phyloP scores from a whole-genome alignment of 2,888 invertebrate genomes.

The Encarsia formosa region DNA sequence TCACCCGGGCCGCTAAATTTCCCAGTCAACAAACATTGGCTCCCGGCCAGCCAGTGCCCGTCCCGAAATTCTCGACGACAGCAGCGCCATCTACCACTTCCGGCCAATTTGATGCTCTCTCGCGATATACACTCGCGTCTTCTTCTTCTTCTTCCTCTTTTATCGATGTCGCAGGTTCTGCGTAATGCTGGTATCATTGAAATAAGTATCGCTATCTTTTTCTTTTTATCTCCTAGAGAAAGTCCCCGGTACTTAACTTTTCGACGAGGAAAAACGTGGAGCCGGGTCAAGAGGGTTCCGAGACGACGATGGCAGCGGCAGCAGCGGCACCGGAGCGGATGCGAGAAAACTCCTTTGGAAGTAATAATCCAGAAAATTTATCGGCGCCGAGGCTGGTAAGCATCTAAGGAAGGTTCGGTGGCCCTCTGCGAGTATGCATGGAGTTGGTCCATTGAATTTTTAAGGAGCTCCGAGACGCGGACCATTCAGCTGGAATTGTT shows the following conservation, averaged over 20 bases:
- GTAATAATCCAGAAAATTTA: constrained; percentile 21
- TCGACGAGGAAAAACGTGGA: too few relatives aligned
- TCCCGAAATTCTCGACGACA: not conserved
- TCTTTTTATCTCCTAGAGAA: too few relatives aligned
- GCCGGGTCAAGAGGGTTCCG: too few relatives aligned
- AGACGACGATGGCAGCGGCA: too few relatives aligned
- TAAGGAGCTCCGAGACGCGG: not conserved
- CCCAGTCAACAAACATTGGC: constrained; percentile 50
- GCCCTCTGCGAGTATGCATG: not conserved
- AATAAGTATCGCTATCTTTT: too few relatives aligned
- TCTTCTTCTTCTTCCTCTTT: not conserved
- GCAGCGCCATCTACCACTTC: constrained; percentile 19
- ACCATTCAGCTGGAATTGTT: not conserved
- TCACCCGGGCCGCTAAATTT: constrained; percentile 44
- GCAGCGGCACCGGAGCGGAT: too few relatives aligned
- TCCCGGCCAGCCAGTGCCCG: constrained; percentile 32
- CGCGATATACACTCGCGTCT: constrained; percentile 6
- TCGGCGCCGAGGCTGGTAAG: not conserved
- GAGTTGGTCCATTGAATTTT: constrained; percentile 9
- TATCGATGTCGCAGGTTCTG: too few relatives aligned
- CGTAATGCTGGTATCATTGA: too few relatives aligned
- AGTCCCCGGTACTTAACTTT: too few relatives aligned
- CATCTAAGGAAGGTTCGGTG: not conserved
- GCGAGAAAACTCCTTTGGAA: constrained; percentile 2
- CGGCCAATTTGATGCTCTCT: constrained; percentile 25